These are phyloP conservation scores for Ethmia dodecea DNA, from an alignment of 2,888 invertebrate genomes.

Conservation along the genomic window DNA sequence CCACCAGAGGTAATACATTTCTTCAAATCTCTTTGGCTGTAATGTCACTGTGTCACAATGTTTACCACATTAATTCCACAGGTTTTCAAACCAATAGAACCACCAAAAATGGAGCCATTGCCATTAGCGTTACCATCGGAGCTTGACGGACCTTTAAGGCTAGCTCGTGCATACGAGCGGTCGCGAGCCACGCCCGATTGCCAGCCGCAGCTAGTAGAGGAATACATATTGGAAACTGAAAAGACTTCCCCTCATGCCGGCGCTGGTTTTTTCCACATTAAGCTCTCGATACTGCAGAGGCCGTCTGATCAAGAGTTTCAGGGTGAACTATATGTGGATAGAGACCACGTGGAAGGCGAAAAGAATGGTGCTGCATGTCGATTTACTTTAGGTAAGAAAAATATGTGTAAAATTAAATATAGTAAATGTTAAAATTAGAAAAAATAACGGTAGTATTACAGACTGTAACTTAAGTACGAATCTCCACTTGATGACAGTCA, in stretches of 20 bases:
- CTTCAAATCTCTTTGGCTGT: too few relatives aligned
- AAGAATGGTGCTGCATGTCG: slow-evolving; percentile 89
- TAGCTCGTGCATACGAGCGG: slow-evolving; percentile 77
- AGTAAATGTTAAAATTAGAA: too few relatives aligned
- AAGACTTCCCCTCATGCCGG: slow-evolving; percentile 79
- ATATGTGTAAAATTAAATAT: too few relatives aligned
- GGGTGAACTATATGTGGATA: slow-evolving; percentile 93
- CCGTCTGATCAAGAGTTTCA: slow-evolving; percentile 93
- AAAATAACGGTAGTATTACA: too few relatives aligned
- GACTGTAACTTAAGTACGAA: too few relatives aligned
- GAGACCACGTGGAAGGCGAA: slow-evolving; percentile 87
- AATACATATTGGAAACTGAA: slow-evolving; percentile 93
- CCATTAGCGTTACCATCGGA: slow-evolving; percentile 76
- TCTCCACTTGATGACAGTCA: too few relatives aligned
- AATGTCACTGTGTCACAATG: neutral
- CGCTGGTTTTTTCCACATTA: slow-evolving; percentile 87
- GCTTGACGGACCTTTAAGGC: slow-evolving; percentile 45
- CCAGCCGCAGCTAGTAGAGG: slow-evolving; percentile 89
- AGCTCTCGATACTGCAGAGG: slow-evolving; percentile 90
- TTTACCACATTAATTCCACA: slow-evolving; percentile 35
- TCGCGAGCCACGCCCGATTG: slow-evolving; percentile 83
- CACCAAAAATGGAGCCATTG: slow-evolving; percentile 79
- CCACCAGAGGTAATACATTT: slow-evolving; percentile 63
- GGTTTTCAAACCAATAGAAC: slow-evolving; percentile 80
- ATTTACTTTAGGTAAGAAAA: slow-evolving; percentile 81